Base-by-base conservation (phyloP, 2,113 vertebrate genomes). In the Austrofundulus limnaeus region DNA sequence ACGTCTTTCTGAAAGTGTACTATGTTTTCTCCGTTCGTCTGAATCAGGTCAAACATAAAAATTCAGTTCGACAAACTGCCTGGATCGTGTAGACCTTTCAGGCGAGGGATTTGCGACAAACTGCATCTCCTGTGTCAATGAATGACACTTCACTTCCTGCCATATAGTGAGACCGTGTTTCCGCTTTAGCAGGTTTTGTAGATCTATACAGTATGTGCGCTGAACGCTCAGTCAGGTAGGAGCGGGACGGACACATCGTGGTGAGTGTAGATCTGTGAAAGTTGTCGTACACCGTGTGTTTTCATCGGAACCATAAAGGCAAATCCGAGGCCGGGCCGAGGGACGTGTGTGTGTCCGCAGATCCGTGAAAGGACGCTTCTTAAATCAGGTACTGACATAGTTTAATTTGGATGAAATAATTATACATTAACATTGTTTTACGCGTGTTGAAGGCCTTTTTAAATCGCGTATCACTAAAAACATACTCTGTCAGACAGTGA, bases 81-180 rank as follows among this genome's bases (percentile, higher is more conserved):
- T 16, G 8, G 28, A 46, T 60, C 77, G 79, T 72, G 62, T 80
- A 72, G 5, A 9, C 50, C 31, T 64, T 15, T 15, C 2, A 19
- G 6, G 66, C 38, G 45, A 73, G 38, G 76, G 20, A 55, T 78
- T 75, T 77, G 73, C 76, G 0, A 63, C 28, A 81, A 52, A 66
- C 1, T 70, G 73, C 41, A 1, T 15, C 53, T 0, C 47, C 4
- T 0, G 8, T 34, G 10, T 14, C 0, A 2, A 1, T 21, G 19
- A 67, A 16, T 0, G 19, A 23, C 1, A 8, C 2, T 5, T 14
- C 12, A 66, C 83, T 87, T 91, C 90, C 90, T 90, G 90, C 80
- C 71, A 83, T 8, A 82, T 87, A 24, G 75, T 87, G 82, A 73
- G 41, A 17, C 45, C 0, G 23, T n/a, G 38, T 25, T 82, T 78